These are phyloP conservation scores for Lethrus apterus DNA, from an alignment of 1,140 invertebrate species.

Conservation along the genomic window DNA sequence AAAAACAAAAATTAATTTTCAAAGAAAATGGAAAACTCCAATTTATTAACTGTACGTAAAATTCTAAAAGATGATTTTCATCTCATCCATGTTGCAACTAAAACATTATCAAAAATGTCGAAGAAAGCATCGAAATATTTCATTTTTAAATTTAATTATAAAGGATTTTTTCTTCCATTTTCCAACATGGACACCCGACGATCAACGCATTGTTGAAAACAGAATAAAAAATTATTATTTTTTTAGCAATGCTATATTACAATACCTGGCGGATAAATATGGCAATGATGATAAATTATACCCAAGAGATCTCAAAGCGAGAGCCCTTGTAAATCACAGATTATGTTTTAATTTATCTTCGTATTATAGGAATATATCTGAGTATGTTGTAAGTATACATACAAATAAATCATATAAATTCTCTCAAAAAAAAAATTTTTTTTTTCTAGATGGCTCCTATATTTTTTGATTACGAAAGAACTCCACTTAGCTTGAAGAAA, in stretches of 20 bases:
- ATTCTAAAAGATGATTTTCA: no score
- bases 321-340: conserved; percentile 67
- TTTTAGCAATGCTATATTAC: conserved; percentile 62
- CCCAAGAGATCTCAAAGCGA: conserved; percentile 55
- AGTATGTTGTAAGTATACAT: conserved; percentile 50
- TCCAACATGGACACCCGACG: no score
- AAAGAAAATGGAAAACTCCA: no score
- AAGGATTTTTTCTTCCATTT: no score
- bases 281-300: conserved; percentile 55
- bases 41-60: no score
- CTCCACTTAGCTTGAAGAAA: conserved; percentile 55
- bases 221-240: no score
- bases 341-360: conserved; percentile 67
- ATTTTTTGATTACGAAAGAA: conserved; percentile 64
- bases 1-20: no score
- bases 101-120: no score
- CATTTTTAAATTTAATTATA: no score
- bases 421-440: conserved; percentile 11
- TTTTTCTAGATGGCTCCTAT: conserved; percentile 58
- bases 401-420: conserved; percentile 1
- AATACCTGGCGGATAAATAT: conserved; percentile 70
- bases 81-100: no score
- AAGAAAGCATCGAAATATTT: no score
- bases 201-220: no score
- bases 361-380: conserved; percentile 63